phyloP scores from a whole-genome alignment of 2,888 invertebrate genomes.

The Pseudoips prasinana region DNA sequence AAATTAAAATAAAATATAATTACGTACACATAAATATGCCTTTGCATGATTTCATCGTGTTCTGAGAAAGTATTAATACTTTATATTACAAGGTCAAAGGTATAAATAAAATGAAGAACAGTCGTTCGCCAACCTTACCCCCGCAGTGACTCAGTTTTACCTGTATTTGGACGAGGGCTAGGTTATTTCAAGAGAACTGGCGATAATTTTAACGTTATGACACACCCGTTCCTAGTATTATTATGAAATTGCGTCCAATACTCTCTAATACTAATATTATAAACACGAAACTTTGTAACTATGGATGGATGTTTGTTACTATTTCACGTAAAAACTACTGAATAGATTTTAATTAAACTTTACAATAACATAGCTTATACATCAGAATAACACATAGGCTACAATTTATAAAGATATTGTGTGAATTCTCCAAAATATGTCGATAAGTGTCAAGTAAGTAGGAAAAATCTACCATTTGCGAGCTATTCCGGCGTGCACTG shows the following conservation, averaged over 20 bases:
- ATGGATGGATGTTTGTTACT: no score
- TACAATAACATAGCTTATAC: no score
- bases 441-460: no score
- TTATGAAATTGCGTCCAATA: constrained; percentile 21
- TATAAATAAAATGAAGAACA: constrained; percentile 36
- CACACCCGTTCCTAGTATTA: constrained; percentile 43
- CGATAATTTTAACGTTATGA: constrained; percentile 47
- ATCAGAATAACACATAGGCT: no score
- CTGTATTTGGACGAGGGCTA: constrained; percentile 38
- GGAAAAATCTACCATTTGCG: no score
- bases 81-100: constrained; percentile 37
- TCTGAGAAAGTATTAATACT: constrained; percentile 35
- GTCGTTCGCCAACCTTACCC: constrained; percentile 33
- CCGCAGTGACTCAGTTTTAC: constrained; percentile 44
- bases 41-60: constrained; percentile 23
- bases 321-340: no score
- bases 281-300: no score
- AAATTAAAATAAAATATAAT: constrained; percentile 21
- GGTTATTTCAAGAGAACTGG: constrained; percentile 48
- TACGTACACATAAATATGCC: constrained; percentile 20
- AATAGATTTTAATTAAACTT: no score
- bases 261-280: no score
- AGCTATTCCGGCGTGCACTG: no score
- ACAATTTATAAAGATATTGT: no score
- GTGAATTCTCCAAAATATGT: no score